Evolutionary conservation across 1,140 invertebrate species (phyloP).

Genomic region (Hyphantria cunea): DNA sequence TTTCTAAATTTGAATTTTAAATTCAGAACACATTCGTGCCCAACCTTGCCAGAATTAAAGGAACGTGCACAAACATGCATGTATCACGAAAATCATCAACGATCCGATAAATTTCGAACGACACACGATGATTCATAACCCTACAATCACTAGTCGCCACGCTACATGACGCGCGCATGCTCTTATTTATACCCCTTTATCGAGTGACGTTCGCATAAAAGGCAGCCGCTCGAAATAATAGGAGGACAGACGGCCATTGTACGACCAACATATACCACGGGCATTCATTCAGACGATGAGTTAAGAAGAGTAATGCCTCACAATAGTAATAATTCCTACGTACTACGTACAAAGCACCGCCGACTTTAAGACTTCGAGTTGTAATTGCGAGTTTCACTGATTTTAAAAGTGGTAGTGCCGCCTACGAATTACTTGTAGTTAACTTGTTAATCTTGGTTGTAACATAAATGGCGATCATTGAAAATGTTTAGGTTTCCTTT

Average conservation of each 20-base stretch:
- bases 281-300: slow-evolving; percentile 65
- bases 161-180: slow-evolving; percentile 56
- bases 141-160: slow-evolving; percentile 26
- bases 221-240: slow-evolving; percentile 67
- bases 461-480: background rate
- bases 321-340: slow-evolving; percentile 63
- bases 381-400: slow-evolving; percentile 20
- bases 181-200: slow-evolving; percentile 69
- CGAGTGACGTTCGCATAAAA: slow-evolving; percentile 64
- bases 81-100: slow-evolving; percentile 19
- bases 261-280: slow-evolving; percentile 49
- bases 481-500: too few species aligned
- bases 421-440: background rate
- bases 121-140: slow-evolving; percentile 30
- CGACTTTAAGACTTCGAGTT: slow-evolving; percentile 29
- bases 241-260: slow-evolving; percentile 61
- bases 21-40: slow-evolving; percentile 3
- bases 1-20: background rate
- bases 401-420: slow-evolving; percentile 1
- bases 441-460: background rate
- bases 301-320: slow-evolving; percentile 55
- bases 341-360: slow-evolving; percentile 38
- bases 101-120: slow-evolving; percentile 24
- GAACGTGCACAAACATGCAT: slow-evolving; percentile 1
- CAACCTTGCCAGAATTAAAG: background rate